Conservation (phyloP, 2,113 vertebrate genomes). For the Equus quagga region DNA sequence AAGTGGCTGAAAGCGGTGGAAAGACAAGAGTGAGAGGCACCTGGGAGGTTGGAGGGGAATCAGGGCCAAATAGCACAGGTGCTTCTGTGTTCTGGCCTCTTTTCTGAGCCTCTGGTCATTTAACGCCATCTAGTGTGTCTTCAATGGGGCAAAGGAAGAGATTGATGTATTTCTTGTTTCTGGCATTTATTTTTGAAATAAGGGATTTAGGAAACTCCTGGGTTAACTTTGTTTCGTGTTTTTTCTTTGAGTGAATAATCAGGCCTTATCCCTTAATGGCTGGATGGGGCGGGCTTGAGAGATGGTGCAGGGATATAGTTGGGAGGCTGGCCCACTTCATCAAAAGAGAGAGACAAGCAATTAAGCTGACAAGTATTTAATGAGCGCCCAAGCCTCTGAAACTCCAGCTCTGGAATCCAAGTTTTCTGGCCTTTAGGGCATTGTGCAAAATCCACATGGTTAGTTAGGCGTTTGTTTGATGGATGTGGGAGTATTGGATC, state of each 20-base stretch:
- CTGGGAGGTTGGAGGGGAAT: neutral
- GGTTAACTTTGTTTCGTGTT: neutral
- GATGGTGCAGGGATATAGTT: neutral
- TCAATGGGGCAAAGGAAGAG: neutral
- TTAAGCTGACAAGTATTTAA: conserved; percentile 58
- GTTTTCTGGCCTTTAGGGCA: conserved; percentile 70
- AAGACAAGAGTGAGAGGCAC: neutral
- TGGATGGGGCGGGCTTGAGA: neutral
- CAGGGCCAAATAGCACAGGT: neutral
- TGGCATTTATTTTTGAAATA: neutral
- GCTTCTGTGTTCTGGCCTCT: neutral
- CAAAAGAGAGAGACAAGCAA: conserved; percentile 58
- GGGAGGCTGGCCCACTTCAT: conserved; percentile 46
- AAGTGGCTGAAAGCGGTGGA: neutral
- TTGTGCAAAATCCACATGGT: conserved; percentile 43
- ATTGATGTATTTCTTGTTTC: neutral
- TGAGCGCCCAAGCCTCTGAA: neutral
- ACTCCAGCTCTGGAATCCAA: conserved; percentile 62
- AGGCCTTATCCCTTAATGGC: neutral
- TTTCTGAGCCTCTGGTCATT: neutral
- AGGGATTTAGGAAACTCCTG: conserved; percentile 17
- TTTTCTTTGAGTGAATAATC: conserved; percentile 1
- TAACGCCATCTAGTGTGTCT: neutral
- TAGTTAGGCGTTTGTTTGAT: conserved; percentile 40
- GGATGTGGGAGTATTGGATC: conserved; percentile 64